Conservation (phyloP, 2,888 invertebrate species). For the Ochropleura plecta region DNA sequence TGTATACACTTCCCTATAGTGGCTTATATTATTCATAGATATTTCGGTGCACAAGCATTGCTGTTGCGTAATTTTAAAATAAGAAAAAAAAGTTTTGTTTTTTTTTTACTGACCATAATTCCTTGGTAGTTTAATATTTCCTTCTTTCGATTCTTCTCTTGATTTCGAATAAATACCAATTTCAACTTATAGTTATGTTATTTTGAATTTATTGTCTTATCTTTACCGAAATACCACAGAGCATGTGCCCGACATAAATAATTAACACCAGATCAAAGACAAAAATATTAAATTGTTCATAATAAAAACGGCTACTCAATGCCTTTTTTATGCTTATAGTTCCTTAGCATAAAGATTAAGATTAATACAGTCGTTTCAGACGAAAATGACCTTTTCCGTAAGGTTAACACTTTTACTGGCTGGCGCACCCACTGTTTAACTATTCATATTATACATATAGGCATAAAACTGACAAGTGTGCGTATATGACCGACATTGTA, state of each 20-base stretch:
- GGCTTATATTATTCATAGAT: conserved; percentile 33
- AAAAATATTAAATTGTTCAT: conserved; percentile 11
- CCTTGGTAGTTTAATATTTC: neutral
- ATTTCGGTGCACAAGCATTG: conserved; percentile 24
- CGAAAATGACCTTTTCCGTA: conserved; percentile 29
- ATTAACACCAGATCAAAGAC: conserved; percentile 12
- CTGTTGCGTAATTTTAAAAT: neutral
- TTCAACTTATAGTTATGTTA: neutral
- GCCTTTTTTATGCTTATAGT: conserved; percentile 5
- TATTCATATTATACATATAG: conserved; percentile 25
- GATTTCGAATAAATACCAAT: neutral
- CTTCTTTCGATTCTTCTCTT: too few species aligned
- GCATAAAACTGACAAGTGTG: conserved; percentile 24
- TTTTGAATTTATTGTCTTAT: neutral
- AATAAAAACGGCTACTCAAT: conserved; percentile 9
- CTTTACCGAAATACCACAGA: neutral
- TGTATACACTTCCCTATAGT: conserved; percentile 35
- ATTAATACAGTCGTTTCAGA: conserved; percentile 13
- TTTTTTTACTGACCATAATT: neutral
- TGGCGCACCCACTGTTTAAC: conserved; percentile 11
- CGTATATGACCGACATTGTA: conserved; percentile 51
- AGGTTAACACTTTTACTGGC: conserved; percentile 34
- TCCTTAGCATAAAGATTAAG: conserved; percentile 1
- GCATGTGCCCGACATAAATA: neutral
- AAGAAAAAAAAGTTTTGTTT: neutral